These are phyloP conservation scores for Aphidius ervi DNA, from an alignment of 1,140 invertebrate species.

Conservation along the genomic window DNA sequence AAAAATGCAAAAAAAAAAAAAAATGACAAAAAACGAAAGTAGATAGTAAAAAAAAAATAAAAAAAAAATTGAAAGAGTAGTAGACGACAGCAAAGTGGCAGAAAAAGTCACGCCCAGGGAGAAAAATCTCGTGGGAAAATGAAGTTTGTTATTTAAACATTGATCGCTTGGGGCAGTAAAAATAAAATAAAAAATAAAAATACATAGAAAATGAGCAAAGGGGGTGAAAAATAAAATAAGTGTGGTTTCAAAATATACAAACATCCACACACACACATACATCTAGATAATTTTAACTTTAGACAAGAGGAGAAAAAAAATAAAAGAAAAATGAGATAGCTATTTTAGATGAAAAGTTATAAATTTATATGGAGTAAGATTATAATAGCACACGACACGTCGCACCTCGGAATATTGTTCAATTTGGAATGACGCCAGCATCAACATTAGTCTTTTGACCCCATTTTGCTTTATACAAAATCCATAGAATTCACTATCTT, in stretches of 20 bases:
- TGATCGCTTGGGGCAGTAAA: not conserved
- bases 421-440: constrained; percentile 37
- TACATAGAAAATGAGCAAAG: no score
- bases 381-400: constrained; percentile 21
- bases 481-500: not conserved
- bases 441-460: constrained; percentile 33
- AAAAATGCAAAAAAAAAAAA: not conserved
- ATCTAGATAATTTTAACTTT: not conserved
- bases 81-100: constrained; percentile 11
- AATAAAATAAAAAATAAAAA: no score
- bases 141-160: constrained; percentile 14
- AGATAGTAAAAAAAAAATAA: constrained; percentile 6
- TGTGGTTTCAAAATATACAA: not conserved
- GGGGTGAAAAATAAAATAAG: not conserved
- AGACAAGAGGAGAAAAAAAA: not conserved
- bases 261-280: not conserved
- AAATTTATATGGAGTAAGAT: constrained; percentile 21
- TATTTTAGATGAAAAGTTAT: constrained; percentile 2
- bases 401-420: constrained; percentile 21
- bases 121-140: constrained; percentile 12
- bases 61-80: not conserved
- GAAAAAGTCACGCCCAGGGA: constrained; percentile 11
- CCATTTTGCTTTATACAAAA: not conserved
- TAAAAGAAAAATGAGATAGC: not conserved
- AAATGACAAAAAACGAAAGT: not conserved